A percentile compares a stretch with the other conserved stretches of the same genome.
phyloP scores from a whole-genome alignment of 1,140 invertebrate genomes.

The Atta colombica region DNA sequence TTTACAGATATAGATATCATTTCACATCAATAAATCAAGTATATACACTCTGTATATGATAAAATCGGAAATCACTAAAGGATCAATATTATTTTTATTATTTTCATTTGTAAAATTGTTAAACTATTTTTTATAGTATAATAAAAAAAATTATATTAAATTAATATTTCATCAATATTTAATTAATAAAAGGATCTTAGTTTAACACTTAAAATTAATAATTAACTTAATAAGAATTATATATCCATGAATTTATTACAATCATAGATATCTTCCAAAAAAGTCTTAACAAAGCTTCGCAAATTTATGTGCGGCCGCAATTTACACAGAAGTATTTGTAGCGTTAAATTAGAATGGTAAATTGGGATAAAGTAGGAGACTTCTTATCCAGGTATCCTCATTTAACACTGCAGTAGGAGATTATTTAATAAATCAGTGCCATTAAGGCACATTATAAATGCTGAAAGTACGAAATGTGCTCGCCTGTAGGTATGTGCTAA shows the following conservation, averaged over 20 bases:
- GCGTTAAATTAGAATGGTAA: conserved; percentile 55
- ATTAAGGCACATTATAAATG: conserved; percentile 63
- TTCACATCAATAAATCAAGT: conserved; percentile 65
- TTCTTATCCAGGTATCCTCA: conserved; percentile 51
- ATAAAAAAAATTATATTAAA: background rate
- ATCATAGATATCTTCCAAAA: background rate
- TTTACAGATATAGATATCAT: conserved; percentile 58
- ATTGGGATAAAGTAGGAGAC: conserved; percentile 27
- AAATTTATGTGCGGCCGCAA: conserved; percentile 32
- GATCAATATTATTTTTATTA: background rate
- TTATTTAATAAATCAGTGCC: conserved; percentile 72
- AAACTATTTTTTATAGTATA: background rate
- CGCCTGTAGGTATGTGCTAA: conserved; percentile 62
- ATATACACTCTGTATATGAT: conserved; percentile 41
- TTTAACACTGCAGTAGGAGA: conserved; percentile 46
- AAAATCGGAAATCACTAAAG: background rate
- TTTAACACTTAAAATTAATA: background rate
- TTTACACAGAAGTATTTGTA: conserved; percentile 41
- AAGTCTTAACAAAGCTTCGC: background rate
- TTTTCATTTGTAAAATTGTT: background rate
- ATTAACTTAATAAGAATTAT: conserved; percentile 15
- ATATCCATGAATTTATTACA: background rate
- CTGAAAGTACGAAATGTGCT: conserved; percentile 62
- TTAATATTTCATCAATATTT: background rate
- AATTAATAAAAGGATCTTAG: background rate